Percentiles rank a stretch among this genome's conserved stretches.
Conservation (phyloP, 2,797 vertebrate genomes). For the Acipenser ruthenus region DNA sequence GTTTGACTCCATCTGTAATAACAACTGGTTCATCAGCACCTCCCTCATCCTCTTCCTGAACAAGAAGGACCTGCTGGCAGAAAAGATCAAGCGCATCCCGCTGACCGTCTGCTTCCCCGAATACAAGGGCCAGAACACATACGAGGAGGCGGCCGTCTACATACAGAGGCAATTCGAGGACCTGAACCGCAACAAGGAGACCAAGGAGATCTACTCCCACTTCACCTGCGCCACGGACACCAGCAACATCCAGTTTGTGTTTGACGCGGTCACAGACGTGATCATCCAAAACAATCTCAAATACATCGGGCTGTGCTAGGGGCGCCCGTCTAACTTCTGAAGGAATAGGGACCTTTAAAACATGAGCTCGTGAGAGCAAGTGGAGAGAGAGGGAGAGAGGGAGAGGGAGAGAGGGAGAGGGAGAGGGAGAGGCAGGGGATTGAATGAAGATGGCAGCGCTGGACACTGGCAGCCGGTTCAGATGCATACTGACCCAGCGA, state of each 20-base stretch:
- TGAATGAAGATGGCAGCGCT: background rate
- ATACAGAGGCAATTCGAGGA: slow-evolving; percentile 98
- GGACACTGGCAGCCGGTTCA: slow-evolving; percentile 4
- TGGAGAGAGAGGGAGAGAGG: slow-evolving; percentile 7
- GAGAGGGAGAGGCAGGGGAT: slow-evolving; percentile 30
- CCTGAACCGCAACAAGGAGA: slow-evolving; percentile 99
- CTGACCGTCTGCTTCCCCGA: slow-evolving; percentile 94
- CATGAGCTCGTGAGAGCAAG: background rate
- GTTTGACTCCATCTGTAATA: slow-evolving; percentile 75
- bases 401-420: slow-evolving; percentile 35
- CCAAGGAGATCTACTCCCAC: slow-evolving; percentile 99
- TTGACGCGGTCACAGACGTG: slow-evolving; percentile 97
- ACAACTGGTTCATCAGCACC: slow-evolving; percentile 75
- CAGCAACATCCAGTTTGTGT: slow-evolving; percentile 99
- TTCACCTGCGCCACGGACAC: slow-evolving; percentile 98
- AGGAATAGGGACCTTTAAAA: slow-evolving; percentile 37
- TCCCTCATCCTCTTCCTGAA: slow-evolving; percentile 97
- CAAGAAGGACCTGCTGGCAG: slow-evolving; percentile 98
- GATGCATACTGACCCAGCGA: background rate
- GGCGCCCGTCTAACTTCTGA: slow-evolving; percentile 37
- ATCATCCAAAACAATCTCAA: slow-evolving; percentile 99
- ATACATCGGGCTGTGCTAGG: slow-evolving; percentile 97
- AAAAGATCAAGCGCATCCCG: slow-evolving; percentile 96
- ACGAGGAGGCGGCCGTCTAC: slow-evolving; percentile 95
- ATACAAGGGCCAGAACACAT: slow-evolving; percentile 97